Evolutionary conservation across 1,140 invertebrate genomes (phyloP), one percentile per base, ranked within the genome.

Genomic region (Leptinotarsa undecemlineata): DNA sequence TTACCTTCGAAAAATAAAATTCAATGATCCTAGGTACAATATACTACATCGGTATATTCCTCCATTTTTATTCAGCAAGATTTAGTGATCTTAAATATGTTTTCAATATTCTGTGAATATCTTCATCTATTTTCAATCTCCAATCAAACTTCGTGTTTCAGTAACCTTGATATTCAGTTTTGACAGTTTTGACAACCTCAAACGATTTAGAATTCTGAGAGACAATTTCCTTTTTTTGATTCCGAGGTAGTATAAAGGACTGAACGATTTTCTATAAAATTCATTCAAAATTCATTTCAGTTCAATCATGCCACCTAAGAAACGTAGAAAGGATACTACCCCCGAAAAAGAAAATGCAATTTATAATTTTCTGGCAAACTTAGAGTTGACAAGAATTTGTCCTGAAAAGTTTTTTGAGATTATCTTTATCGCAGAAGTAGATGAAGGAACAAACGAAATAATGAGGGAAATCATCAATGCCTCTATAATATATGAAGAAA

Each of bases 371-470:
- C 6, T 57, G 0, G 51, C 51, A 15, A 57, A 72, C 14, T 14
- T 72, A 64, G 75, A 78, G 13, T 48, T 76, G 33, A 26, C 15
- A 8, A 61, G 62, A 47, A 74, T 73, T 73, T 78, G 77, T 19
- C 70, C 77, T 1, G 74, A 61, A 23, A 74, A 76, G 64, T 42
- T 78, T 20, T 78, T 78, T 62, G 72, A 76, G 51, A 73, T 78
- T 11, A 61, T 78, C 23, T 64, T 76, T 15, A 67, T 76, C 6
- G 48, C 19, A 15, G 75, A 62, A 51, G 60, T 4, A 23, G 66
- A 75, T 64, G 42, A 72, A 48, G 51, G 42, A n/a, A 73, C 73
- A 17, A 63, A 63, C 13, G 19, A 48, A 11, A 57, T 67, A 33
- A 13, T 78, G n/a, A 60, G 66, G 3, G 63, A 73, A 3, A 64